Conservation (phyloP, 2,113 vertebrate species). For the Rhegmatorhina hoffmannsi region DNA sequence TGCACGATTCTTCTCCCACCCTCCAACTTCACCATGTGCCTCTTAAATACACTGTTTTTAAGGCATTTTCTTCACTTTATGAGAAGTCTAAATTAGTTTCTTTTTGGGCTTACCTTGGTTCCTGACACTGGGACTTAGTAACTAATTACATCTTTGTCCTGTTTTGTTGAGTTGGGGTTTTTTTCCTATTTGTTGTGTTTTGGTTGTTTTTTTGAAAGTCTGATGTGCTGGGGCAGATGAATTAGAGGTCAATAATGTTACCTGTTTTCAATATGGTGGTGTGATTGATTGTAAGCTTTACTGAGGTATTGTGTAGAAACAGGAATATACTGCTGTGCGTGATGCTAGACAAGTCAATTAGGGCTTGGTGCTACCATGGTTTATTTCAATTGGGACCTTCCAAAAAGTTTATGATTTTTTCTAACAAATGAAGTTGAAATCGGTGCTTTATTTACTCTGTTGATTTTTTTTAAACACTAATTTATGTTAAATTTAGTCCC, state of each 20-base stretch:
- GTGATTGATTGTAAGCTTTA: not conserved
- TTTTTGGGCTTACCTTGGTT: not conserved
- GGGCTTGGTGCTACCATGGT: not conserved
- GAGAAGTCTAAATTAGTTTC: not conserved
- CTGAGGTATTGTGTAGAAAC: not conserved
- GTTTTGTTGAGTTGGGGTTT: fast-evolving
- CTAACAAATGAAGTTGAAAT: constrained; percentile 15
- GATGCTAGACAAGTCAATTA: not conserved
- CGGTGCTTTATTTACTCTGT: not conserved
- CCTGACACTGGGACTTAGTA: not conserved
- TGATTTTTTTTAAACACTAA: not conserved
- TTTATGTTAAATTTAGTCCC: not conserved
- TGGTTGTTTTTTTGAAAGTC: not conserved
- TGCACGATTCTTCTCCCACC: fast-evolving
- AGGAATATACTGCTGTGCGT: not conserved
- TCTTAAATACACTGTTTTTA: not conserved
- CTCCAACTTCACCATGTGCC: not conserved
- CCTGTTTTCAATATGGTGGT: not conserved
- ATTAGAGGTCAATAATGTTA: not conserved
- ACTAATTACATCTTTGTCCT: not conserved
- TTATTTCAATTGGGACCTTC: not conserved
- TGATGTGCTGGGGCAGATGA: not conserved
- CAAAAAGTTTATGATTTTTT: not conserved
- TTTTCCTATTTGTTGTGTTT: fast-evolving
- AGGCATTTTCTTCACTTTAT: not conserved